Conservation (phyloP, 2,888 invertebrate species). For the Eupithecia exiguata region DNA sequence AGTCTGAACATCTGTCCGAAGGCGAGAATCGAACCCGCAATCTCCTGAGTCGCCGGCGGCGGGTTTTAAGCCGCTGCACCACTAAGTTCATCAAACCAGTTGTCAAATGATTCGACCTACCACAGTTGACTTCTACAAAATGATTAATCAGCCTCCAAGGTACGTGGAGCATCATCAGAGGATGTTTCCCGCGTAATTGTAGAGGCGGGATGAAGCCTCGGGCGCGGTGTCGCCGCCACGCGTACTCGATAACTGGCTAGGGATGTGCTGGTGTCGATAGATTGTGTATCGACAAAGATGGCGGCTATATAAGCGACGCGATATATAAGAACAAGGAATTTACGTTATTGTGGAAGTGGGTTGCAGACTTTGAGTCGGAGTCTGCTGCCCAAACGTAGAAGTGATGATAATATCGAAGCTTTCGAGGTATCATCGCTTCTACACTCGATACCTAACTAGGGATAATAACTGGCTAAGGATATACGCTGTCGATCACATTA, state of each 20-base stretch:
- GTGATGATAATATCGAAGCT: no score
- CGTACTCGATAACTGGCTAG: constrained; percentile 54
- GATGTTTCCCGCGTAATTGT: constrained; percentile 54
- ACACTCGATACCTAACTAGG: no score
- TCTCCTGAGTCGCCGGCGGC: no score
- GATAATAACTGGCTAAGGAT: background rate
- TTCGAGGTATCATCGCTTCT: no score
- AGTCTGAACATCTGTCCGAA: background rate
- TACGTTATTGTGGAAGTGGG: no score
- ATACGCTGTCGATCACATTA: background rate
- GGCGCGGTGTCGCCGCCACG: constrained; percentile 36
- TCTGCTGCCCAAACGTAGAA: no score
- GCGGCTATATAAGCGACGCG: background rate
- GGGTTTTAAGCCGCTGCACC: no score
- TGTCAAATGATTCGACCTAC: background rate
- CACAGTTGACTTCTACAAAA: background rate
- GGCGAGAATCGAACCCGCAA: background rate
- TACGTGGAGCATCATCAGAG: constrained; percentile 15
- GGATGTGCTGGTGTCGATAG: constrained; percentile 39
- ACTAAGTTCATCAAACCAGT: no score
- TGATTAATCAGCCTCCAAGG: background rate
- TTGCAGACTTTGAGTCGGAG: no score
- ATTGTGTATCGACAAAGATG: background rate
- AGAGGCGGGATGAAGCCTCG: constrained; percentile 46
- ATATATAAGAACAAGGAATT: background rate